These are phyloP conservation scores for Pelosia muscerda DNA, from an alignment of 2,888 invertebrate genomes.

Conservation along the genomic window DNA sequence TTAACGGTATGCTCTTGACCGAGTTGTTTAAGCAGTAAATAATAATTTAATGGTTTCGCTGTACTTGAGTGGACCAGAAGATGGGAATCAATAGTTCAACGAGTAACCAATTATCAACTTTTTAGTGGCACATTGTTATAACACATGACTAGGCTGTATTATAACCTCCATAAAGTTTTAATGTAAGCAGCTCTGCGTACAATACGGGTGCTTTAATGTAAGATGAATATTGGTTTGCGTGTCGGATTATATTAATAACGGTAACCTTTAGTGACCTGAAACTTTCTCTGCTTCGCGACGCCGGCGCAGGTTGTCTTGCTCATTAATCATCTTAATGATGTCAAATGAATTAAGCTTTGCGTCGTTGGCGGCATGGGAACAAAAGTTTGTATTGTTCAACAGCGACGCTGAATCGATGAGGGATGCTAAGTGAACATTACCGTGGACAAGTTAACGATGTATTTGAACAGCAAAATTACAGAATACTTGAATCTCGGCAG, in stretches of 20 bases:
- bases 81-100: constrained; percentile 8
- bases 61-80: not conserved
- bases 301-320: constrained; percentile 45
- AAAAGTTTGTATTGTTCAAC: constrained; percentile 38
- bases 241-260: constrained; percentile 64
- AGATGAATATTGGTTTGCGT: constrained; percentile 61
- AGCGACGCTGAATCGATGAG: not conserved
- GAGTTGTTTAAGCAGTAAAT: not conserved
- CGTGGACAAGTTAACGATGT: not conserved
- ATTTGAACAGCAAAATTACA: not conserved
- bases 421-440: not conserved
- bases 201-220: constrained; percentile 36
- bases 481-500: not conserved
- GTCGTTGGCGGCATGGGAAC: constrained; percentile 40
- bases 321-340: constrained; percentile 64
- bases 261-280: constrained; percentile 58
- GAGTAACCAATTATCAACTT: constrained; percentile 19
- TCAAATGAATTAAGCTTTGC: constrained; percentile 59
- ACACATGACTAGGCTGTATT: constrained; percentile 44
- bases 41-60: constrained; percentile 3
- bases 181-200: constrained; percentile 30
- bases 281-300: constrained; percentile 64
- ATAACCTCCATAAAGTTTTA: constrained; percentile 39
- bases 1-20: constrained; percentile 7
- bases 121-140: constrained; percentile 37